Evolutionary conservation across 37 sponge, comb jelly and placozoan species (phyloP).

Genomic region (Trichoplax adhaerens): DNA sequence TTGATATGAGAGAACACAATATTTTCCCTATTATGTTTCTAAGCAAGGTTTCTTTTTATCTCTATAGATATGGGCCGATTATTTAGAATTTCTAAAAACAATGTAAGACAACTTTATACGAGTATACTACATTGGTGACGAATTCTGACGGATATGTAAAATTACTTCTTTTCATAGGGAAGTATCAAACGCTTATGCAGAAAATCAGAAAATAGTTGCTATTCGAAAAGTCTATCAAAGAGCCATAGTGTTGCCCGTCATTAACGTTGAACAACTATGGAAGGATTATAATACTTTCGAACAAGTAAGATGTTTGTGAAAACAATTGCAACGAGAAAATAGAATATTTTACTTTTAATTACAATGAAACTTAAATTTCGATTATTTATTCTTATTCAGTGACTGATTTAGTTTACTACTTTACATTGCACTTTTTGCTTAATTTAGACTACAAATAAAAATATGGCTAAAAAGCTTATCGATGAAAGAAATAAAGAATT

Average conservation of each 20-base stretch:
- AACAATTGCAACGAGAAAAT: too few species aligned
- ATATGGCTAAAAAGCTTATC: slow-evolving; percentile 41
- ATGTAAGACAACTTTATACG: slow-evolving; percentile 29
- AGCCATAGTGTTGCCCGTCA: slow-evolving; percentile 47
- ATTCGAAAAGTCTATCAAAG: slow-evolving; percentile 68
- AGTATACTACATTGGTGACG: background rate
- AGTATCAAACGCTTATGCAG: slow-evolving; percentile 54
- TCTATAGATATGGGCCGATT: slow-evolving; percentile 67
- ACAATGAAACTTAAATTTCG: background rate
- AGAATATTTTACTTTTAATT: background rate
- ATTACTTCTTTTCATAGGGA: slow-evolving; percentile 23
- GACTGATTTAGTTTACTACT: background rate
- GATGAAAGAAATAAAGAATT: slow-evolving; percentile 46
- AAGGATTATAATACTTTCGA: slow-evolving; percentile 81
- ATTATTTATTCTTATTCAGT: slow-evolving; percentile 6
- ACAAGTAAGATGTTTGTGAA: slow-evolving; percentile 18
- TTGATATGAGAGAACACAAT: too few species aligned
- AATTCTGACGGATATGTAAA: background rate
- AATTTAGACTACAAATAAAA: slow-evolving; percentile 46
- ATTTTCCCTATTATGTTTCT: too few species aligned
- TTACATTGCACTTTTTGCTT: background rate
- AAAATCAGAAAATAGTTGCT: slow-evolving; percentile 64
- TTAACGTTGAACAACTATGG: slow-evolving; percentile 72
- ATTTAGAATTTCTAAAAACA: slow-evolving; percentile 55
- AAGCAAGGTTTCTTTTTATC: slow-evolving; percentile 6